Conservation (phyloP, 2,113 vertebrate genomes). For the Gambusia holbrooki region DNA sequence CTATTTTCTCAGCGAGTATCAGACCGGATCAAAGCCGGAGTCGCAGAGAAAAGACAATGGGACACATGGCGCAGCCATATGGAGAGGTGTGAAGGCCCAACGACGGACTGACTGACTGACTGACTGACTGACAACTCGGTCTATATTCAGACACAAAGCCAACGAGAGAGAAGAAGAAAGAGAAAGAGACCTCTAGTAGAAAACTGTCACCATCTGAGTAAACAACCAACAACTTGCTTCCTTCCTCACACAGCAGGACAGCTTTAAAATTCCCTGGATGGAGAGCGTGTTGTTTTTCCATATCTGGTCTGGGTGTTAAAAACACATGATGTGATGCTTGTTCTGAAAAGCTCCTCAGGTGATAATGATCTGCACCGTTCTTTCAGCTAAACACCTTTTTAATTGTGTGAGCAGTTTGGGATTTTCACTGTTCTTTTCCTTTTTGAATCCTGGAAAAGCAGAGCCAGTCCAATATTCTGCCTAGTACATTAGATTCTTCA, state of each 20-base stretch:
- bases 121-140: constrained; percentile 18
- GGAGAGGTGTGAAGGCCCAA: constrained; percentile 47
- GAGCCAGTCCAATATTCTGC: too few species aligned
- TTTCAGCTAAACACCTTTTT: background rate
- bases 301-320: background rate
- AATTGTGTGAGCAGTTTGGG: background rate
- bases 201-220: constrained; percentile 72
- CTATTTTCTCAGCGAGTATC: constrained; percentile 24
- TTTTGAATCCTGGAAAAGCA: too few species aligned
- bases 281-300: background rate
- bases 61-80: constrained; percentile 49
- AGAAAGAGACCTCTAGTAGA: constrained; percentile 39
- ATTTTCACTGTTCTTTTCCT: background rate
- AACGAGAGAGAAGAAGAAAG: constrained; percentile 10
- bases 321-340: background rate
- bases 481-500: too few species aligned
- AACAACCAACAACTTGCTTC: constrained; percentile 70
- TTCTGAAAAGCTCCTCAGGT: background rate
- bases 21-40: constrained; percentile 42
- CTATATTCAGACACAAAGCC: constrained; percentile 18
- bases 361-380: background rate
- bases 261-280: constrained; percentile 48
- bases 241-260: constrained; percentile 61
- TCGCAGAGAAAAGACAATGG: constrained; percentile 20
- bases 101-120: constrained; percentile 21